Evolutionary conservation across 2,797 vertebrate genomes (phyloP).

Genomic region (Sardinella longiceps): DNA sequence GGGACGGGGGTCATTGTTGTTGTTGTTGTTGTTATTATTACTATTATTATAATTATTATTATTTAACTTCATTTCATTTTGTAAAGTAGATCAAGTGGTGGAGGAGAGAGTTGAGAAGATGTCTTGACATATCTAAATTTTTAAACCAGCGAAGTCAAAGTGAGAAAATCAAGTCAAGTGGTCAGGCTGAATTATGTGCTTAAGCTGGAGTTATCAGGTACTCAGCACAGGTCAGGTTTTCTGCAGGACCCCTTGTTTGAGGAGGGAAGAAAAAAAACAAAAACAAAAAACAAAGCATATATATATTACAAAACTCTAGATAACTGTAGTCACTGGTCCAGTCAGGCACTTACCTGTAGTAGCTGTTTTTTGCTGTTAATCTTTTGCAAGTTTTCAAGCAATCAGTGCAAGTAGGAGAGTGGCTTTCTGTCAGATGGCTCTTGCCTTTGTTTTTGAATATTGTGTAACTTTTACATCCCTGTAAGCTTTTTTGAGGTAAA

Average conservation of each 20-base stretch:
- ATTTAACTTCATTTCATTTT: conserved; percentile 76
- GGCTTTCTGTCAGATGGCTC: conserved; percentile 69
- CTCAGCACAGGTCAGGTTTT: conserved; percentile 83
- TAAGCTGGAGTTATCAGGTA: conserved; percentile 89
- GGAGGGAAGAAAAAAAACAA: conserved; percentile 38
- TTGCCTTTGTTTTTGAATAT: conserved; percentile 68
- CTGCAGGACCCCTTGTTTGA: conserved; percentile 75
- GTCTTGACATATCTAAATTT: conserved; percentile 85
- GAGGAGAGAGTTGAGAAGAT: conserved; percentile 59
- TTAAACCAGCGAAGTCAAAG: conserved; percentile 48
- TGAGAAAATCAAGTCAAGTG: conserved; percentile 62
- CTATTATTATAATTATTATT: conserved; percentile 71
- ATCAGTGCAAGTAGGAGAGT: conserved; percentile 65
- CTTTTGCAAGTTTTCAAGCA: conserved; percentile 77
- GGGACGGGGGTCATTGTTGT: conserved; percentile 14
- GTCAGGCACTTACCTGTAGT: conserved; percentile 88
- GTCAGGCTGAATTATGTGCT: conserved; percentile 68
- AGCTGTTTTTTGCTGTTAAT: conserved; percentile 76
- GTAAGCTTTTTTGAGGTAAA: conserved; percentile 69
- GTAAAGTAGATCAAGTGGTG: conserved; percentile 65
- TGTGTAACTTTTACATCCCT: conserved; percentile 64
- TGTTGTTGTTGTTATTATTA: conserved; percentile 51
- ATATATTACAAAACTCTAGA: conserved; percentile 66
- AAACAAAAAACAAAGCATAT: conserved; percentile 38
- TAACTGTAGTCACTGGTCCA: conserved; percentile 82